phyloP scores from a whole-genome alignment of 2,888 invertebrate genomes.

The Proisotoma minuta region DNA sequence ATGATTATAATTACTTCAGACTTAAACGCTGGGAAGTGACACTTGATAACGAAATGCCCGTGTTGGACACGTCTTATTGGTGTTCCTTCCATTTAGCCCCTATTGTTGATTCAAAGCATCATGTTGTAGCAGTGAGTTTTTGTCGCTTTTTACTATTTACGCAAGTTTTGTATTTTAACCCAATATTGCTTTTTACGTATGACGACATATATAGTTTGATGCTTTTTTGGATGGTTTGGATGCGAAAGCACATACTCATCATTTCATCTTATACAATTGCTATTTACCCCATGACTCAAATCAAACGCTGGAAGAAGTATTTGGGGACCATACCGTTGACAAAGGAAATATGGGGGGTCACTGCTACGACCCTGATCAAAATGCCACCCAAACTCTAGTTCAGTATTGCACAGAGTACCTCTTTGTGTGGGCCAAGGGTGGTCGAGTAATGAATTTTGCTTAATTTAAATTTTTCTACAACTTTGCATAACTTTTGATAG shows the following conservation, averaged over 20 bases:
- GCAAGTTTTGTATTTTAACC: neutral
- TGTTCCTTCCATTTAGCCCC: constrained; percentile 18
- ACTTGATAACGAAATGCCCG: constrained; percentile 10
- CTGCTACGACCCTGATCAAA: neutral
- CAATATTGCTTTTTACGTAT: neutral
- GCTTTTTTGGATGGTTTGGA: neutral
- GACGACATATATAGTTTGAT: too few species aligned
- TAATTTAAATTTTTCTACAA: neutral
- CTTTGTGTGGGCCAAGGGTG: constrained; percentile 19
- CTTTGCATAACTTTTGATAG: neutral
- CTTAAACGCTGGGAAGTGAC: constrained; percentile 6
- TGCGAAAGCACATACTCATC: constrained; percentile 13
- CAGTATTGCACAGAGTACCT: constrained; percentile 4
- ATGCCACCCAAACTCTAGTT: too few species aligned
- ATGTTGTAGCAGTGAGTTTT: constrained; percentile 17
- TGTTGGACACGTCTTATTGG: constrained; percentile 19
- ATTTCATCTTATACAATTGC: constrained; percentile 15
- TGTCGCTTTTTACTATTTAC: neutral
- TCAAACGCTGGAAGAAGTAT: neutral
- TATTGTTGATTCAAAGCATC: neutral
- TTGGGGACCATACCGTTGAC: constrained; percentile 6
- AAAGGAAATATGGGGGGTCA: neutral
- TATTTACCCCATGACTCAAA: neutral
- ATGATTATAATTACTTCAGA: neutral
- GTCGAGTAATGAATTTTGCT: constrained; percentile 8